Conservation (phyloP, 2,113 vertebrate genomes). For the Cyrtonyx montezumae region DNA sequence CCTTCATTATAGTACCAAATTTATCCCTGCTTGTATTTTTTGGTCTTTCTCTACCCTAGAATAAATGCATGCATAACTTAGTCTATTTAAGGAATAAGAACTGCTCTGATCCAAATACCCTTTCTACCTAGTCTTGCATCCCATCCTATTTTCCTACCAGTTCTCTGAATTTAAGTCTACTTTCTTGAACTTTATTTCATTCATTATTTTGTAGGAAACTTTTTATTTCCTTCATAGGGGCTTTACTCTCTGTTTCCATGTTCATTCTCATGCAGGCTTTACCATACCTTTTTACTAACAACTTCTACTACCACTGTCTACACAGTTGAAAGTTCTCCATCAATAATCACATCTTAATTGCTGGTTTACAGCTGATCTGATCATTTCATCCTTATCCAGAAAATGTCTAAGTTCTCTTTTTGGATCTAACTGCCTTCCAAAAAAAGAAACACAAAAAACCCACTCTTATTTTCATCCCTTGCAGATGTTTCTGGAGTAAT, state of each 20-base stretch:
- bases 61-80: not conserved
- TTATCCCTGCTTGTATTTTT: not conserved
- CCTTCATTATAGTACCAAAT: not conserved
- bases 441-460: not conserved
- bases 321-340: not conserved
- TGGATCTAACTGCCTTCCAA: not conserved
- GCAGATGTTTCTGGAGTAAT: conserved; percentile 9
- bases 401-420: not conserved
- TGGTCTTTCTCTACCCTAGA: not conserved
- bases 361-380: not conserved
- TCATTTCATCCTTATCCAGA: not conserved
- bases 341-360: not conserved
- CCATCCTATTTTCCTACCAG: not conserved
- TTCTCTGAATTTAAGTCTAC: not conserved
- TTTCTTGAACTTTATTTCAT: not conserved
- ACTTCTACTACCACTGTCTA: not conserved
- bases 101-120: not conserved
- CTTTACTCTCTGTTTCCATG: not conserved
- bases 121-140: not conserved
- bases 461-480: not conserved
- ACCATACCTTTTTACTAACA: not conserved
- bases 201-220: not conserved
- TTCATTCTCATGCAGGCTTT: not conserved
- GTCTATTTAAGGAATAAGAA: not conserved
- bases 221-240: not conserved